Evolutionary conservation across 2,888 invertebrate genomes (phyloP).

Genomic region (Platycnemis pennipes): DNA sequence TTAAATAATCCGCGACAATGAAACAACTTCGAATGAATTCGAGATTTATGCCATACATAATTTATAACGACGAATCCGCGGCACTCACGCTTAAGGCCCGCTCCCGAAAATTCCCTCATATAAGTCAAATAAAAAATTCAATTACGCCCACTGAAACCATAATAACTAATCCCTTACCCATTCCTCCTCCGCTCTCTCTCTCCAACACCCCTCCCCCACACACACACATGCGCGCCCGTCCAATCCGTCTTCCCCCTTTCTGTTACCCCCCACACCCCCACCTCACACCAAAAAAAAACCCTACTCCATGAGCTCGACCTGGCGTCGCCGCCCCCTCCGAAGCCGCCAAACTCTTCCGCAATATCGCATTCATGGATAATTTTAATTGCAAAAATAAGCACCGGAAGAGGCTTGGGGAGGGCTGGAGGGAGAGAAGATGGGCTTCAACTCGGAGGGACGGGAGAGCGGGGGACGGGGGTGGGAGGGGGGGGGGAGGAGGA

Average conservation of each 20-base stretch:
- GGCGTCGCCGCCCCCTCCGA: neutral
- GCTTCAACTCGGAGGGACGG: neutral
- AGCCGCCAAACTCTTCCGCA: constrained; percentile 55
- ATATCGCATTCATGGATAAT: constrained; percentile 67
- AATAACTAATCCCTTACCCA: constrained; percentile 54
- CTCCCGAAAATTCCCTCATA: constrained; percentile 41
- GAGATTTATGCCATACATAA: constrained; percentile 59
- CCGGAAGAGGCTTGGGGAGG: constrained; percentile 22
- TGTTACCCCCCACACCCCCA: neutral
- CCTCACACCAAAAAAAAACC: neutral
- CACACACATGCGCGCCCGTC: neutral
- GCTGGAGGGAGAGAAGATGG: constrained; percentile 19
- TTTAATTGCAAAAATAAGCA: constrained; percentile 66
- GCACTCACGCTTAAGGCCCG: constrained; percentile 7
- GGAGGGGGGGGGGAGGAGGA: neutral
- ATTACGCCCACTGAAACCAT: constrained; percentile 55
- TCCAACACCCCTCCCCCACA: neutral
- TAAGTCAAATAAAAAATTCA: constrained; percentile 62
- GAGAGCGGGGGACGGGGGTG: neutral
- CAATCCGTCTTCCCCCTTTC: neutral
- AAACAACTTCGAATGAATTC: neutral
- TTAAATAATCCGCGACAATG: constrained; percentile 20
- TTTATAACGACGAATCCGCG: constrained; percentile 28
- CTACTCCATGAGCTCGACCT: neutral
- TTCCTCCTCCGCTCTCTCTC: constrained; percentile 28